These are phyloP conservation scores for Nasonovia ribisnigri DNA, from an alignment of 2,888 invertebrate genomes.

Conservation along the genomic window DNA sequence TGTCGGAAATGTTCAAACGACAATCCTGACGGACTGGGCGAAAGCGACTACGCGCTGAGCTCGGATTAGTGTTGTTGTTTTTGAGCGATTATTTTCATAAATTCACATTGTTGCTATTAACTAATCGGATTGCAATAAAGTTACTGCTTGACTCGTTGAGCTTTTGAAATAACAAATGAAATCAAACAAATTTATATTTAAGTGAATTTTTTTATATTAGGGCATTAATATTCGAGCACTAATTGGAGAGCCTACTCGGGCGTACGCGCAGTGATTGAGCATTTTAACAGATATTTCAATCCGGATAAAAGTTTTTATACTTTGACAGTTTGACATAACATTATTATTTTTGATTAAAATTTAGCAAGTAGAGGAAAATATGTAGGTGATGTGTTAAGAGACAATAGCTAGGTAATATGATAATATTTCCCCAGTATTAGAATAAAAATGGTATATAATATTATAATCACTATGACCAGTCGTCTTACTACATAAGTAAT, in stretches of 20 bases:
- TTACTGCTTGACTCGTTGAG: not conserved
- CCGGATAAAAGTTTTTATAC: not conserved
- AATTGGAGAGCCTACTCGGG: not conserved
- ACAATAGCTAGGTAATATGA: not conserved
- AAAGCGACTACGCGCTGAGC: not conserved
- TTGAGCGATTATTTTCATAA: not conserved
- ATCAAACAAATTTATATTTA: not conserved
- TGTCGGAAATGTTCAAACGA: slow-evolving; percentile 54
- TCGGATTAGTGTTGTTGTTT: not conserved
- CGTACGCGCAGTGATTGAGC: not conserved
- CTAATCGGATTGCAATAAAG: not conserved
- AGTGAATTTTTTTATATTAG: not conserved
- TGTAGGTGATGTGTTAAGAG: not conserved
- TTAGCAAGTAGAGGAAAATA: not conserved
- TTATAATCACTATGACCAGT: no score
- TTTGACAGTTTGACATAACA: not conserved
- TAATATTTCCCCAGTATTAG: not conserved
- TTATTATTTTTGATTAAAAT: not conserved
- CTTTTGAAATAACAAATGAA: not conserved
- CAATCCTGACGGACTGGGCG: not conserved
- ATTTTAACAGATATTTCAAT: not conserved
- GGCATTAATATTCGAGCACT: not conserved
- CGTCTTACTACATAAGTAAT: no score
- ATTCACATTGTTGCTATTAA: not conserved
- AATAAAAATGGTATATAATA: no score